Base-by-base conservation (phyloP, 2,888 invertebrate genomes). In the Watsonalla binaria region DNA sequence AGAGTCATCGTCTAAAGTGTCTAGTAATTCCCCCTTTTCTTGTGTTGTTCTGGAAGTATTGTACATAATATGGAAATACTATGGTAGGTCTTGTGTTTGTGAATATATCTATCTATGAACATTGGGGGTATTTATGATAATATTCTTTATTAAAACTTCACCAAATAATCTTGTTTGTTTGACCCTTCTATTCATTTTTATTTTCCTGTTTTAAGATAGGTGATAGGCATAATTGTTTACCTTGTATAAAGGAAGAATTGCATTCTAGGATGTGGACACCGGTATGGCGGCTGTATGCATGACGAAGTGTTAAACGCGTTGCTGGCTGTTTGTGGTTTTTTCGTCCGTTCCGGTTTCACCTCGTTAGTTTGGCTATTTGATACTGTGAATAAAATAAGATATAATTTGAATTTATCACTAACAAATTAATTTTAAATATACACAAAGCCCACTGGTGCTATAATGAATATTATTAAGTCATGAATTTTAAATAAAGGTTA, bases 201-300 rank as follows among this genome's bases (percentile, higher is more conserved):
- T 24, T 24, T 24, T 24, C 4, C 24, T 24, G 24, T 24, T 24
- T 24, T 4, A 24, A 37, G 37, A 5, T 6, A 37, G 9, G 37
- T 6, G 0, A 8, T 37, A 37, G 37, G 7, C 5, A 33, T 39
- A 13, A 11, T 37, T 52, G 51, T 51, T 46, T 86, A 94, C 95
- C 95, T 94, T 0, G 96, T 97, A 69, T 96, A 96, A 7, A 97
- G 83, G 82, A 92, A 96, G 80, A 95, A 96, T 70, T 96, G 93
- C 78, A 97, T 96, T 75, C 94, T 94, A 0, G 94, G 95, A 83
- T 97, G 96, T 9, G 96, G 96, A 82, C 96, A 97, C 53, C 92
- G 92, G 76, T 93, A 96, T 0, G 96, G 96, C 47, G 94, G 95
- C 54, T 94, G 94, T 53, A 96, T 93, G 72, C 96, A 96, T 6